A percentile compares a stretch with the other conserved stretches of the same genome.
Evolutionary conservation across 2,113 vertebrate genomes (phyloP).

Genomic region (Neolamprologus hecqui): DNA sequence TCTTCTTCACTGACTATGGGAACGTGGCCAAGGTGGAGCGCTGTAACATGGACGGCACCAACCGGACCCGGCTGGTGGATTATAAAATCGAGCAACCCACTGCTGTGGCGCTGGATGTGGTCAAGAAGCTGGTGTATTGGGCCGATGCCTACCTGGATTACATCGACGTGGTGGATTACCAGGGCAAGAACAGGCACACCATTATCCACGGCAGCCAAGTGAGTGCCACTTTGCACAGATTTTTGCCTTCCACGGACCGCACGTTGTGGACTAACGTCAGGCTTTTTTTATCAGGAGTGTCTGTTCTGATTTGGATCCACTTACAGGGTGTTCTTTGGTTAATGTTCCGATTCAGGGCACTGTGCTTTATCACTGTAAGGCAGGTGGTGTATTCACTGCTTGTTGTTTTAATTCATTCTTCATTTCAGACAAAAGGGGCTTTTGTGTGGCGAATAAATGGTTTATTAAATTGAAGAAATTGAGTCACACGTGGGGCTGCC

Average conservation of each 20-base stretch:
- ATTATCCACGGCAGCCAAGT: constrained; percentile 86
- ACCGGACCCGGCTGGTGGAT: constrained; percentile 85
- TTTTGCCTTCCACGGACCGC: neutral
- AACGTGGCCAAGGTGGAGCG: constrained; percentile 88
- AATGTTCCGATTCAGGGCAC: constrained; percentile 1
- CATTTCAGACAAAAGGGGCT: constrained; percentile 22
- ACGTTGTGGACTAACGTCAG: neutral
- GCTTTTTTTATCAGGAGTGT: neutral
- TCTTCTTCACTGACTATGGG: constrained; percentile 97
- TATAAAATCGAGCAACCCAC: constrained; percentile 87
- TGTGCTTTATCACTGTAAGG: neutral
- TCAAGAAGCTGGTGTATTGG: constrained; percentile 96
- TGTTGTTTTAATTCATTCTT: constrained; percentile 26
- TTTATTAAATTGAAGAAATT: constrained; percentile 20
- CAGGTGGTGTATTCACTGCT: constrained; percentile 25
- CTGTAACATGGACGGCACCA: constrained; percentile 95
- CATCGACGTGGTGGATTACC: constrained; percentile 92
- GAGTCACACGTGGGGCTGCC: constrained; percentile 8
- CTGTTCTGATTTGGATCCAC: neutral
- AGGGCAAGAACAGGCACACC: constrained; percentile 83
- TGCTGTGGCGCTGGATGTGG: constrained; percentile 84
- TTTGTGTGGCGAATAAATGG: neutral
- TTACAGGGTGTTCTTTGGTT: neutral
- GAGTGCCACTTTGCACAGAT: constrained; percentile 51
- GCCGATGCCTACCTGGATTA: constrained; percentile 90